phyloP scores from a whole-genome alignment of 1,140 invertebrate species.

The Sitophilus oryzae region DNA sequence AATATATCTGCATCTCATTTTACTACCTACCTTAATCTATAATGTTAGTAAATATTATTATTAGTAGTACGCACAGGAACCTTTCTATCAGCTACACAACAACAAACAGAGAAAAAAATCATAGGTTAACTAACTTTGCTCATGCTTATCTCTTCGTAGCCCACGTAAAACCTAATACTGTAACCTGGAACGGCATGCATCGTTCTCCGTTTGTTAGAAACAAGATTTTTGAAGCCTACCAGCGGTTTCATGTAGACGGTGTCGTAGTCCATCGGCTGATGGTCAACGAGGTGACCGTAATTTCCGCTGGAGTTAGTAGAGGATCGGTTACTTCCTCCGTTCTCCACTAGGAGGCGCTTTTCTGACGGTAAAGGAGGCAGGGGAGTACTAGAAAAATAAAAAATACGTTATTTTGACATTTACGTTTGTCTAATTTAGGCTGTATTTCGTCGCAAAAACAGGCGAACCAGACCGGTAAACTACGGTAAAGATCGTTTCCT shows the following conservation, averaged over 20 bases:
- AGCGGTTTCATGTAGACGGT: conserved; percentile 59
- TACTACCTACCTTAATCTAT: not conserved
- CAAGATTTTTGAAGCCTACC: conserved; percentile 9
- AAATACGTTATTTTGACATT: conserved; percentile 3
- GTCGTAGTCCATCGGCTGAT: conserved; percentile 50
- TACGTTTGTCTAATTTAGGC: not conserved
- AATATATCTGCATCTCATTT: not conserved
- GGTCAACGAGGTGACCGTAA: conserved; percentile 45
- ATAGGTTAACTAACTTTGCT: conserved; percentile 6
- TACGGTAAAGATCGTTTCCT: too few species aligned
- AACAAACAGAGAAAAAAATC: not conserved
- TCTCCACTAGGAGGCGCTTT: conserved; percentile 39
- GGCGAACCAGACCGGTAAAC: too few species aligned
- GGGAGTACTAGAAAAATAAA: conserved; percentile 54
- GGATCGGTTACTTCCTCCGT: conserved; percentile 45
- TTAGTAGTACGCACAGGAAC: too few species aligned
- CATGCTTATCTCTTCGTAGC: conserved; percentile 9
- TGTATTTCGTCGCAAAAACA: not conserved
- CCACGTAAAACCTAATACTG: conserved; percentile 7
- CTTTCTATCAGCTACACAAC: not conserved
- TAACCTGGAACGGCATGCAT: not conserved
- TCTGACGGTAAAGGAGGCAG: conserved; percentile 64
- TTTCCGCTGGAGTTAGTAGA: conserved; percentile 43
- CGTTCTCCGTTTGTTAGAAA: not conserved
- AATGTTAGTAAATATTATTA: not conserved